A percentile compares a stretch with the other conserved stretches of the same genome.
Conservation (phyloP, 2,797 vertebrate species). For the Glossophaga mutica region DNA sequence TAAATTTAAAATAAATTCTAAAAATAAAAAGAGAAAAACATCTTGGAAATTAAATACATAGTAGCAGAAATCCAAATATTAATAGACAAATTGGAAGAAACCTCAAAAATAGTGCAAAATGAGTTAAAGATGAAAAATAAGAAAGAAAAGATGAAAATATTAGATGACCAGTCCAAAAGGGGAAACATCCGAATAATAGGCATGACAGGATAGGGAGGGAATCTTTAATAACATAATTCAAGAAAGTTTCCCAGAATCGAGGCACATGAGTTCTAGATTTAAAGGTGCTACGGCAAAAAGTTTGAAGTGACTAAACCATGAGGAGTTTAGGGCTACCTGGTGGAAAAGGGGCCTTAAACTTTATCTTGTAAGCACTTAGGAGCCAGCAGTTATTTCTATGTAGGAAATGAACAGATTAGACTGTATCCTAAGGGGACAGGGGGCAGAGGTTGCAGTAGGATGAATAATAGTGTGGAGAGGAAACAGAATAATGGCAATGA, state of each 20-base stretch:
- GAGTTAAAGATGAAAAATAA: background rate
- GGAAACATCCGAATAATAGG: background rate
- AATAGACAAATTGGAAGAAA: background rate
- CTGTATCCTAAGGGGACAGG: background rate
- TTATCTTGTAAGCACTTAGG: background rate
- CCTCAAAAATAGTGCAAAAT: background rate
- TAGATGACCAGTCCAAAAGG: background rate
- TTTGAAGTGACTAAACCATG: background rate
- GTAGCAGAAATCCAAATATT: background rate
- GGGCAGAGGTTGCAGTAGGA: background rate
- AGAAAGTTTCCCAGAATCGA: background rate
- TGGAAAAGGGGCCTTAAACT: background rate
- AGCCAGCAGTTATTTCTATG: background rate
- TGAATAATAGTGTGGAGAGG: background rate
- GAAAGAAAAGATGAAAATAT: background rate
- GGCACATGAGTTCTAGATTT: background rate
- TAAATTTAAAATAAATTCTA: too few relatives aligned
- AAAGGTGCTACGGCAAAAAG: background rate
- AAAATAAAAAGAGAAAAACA: background rate
- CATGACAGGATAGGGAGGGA: background rate
- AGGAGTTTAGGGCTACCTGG: background rate
- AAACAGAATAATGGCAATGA: background rate
- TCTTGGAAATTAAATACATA: background rate
- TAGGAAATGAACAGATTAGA: background rate
- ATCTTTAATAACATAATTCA: slow-evolving; percentile 2